Conservation (phyloP, 1,140 invertebrate species). For the Musca domestica region DNA sequence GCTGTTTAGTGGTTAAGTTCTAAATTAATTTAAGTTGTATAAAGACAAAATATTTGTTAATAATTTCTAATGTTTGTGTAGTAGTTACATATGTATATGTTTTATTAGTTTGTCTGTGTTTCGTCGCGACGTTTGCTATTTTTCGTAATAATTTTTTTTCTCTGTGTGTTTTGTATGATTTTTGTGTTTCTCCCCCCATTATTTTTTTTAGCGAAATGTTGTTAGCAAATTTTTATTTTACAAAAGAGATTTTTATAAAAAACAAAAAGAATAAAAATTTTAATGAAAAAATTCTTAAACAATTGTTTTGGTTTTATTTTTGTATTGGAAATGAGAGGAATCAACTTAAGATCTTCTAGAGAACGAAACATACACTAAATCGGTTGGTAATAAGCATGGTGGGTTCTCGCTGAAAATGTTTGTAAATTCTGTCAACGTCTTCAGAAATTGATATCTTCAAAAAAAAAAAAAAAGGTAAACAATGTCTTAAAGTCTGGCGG, state of each 20-base stretch:
- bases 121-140: not conserved
- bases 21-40: not conserved
- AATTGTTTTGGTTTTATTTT: no score
- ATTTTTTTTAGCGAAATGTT: conserved; percentile 19
- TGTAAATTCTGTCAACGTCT: no score
- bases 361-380: no score
- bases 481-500: no score
- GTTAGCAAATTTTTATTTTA: conserved; percentile 23
- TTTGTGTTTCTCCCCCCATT: not conserved
- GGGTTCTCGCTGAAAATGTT: no score
- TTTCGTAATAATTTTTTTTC: not conserved
- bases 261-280: not conserved
- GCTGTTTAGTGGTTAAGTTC: conserved; percentile 4
- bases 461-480: no score
- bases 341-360: no score
- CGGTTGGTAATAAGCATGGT: no score
- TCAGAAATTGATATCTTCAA: no score
- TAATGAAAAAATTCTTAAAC: no score
- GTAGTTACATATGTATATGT: no score
- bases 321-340: no score
- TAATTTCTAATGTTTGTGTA: not conserved
- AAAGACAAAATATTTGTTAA: not conserved
- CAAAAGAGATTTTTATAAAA: conserved; percentile 13
- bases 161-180: conserved; percentile 8
- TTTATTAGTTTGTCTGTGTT: not conserved